Evolutionary conservation across 2,113 vertebrate genomes (phyloP), one percentile per base, ranked within the genome.

Genomic region (Tenebrosternarchus preto): DNA sequence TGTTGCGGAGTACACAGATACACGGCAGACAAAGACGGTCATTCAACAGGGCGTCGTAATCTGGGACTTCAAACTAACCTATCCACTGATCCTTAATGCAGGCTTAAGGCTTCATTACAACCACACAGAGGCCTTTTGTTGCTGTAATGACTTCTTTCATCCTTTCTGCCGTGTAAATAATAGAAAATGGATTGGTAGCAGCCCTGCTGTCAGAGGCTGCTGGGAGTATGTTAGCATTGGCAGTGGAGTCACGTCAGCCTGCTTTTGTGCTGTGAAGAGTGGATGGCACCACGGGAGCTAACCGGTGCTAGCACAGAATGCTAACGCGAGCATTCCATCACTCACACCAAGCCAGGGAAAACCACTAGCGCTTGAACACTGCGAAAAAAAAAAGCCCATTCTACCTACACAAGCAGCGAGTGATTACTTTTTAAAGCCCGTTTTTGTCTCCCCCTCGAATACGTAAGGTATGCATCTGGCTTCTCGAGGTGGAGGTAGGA

Each of bases 221-320:
- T 77, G 64, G 46, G 77, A 70, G 69, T 76, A 57, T 55, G 8
- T 77, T 39, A 50, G 29, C 55, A 83, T 90, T 88, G 81, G 80
- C 82, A 90, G 84, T 85, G 73, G 68, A 88, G 82, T 90, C 76
- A 88, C 84, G 78, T 88, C 83, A 80, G 64, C 80, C 80, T 60
- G 76, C 84, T 60, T 80, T 81, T 83, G 78, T 81, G 82, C 86
- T 83, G 63, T 89, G 89, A 88, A 86, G 80, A 82, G 80, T 68
- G 39, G 70, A 82, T 85, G 85, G 24, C 31, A 53, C 70, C 86
- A 76, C 73, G 77, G 82, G 79, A 70, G 83, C 80, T 76, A 61
- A 77, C n/a, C 33, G 73, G 69, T 60, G 68, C 84, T 80, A 83
- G 84, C 83, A 33, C 36, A 68, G 75, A 73, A 80, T 84, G 68